Evolutionary conservation across 2,113 vertebrate genomes (phyloP).

Genomic region (Oryzias melastigma): DNA sequence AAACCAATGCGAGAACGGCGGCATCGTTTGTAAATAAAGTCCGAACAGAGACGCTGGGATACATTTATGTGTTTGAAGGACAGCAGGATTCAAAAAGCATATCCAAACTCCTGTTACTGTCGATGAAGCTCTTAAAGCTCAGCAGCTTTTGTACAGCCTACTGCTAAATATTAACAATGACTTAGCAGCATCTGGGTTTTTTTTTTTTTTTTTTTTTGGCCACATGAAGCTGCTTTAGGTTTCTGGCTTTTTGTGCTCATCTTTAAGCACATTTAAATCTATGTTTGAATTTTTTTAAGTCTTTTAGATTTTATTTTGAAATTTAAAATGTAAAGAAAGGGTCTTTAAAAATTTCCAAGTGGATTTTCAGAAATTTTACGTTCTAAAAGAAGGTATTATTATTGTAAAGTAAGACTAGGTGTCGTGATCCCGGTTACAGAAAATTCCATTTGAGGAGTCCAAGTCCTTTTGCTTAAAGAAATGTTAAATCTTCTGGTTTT

Average conservation of each 20-base stretch:
- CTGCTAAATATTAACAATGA: not conserved
- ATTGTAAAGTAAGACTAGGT: not conserved
- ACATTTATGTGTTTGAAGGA: constrained; percentile 2
- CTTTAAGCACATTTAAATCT: constrained; percentile 15
- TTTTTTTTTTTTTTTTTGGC: constrained; percentile 1
- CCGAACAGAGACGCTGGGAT: not conserved
- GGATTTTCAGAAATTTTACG: not conserved
- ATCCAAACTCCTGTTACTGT: constrained; percentile 8
- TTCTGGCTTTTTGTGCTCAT: constrained; percentile 30
- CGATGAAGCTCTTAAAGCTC: constrained; percentile 18
- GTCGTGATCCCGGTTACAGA: too few relatives aligned
- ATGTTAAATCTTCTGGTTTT: constrained; percentile 1
- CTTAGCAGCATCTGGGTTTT: constrained; percentile 24
- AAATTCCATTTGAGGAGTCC: not conserved
- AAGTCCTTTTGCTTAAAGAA: not conserved
- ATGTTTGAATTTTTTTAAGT: not conserved
- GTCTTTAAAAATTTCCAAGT: too few relatives aligned
- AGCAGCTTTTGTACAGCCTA: constrained; percentile 13
- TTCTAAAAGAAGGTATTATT: constrained; percentile 7
- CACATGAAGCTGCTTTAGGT: constrained; percentile 18
- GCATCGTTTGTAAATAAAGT: constrained; percentile 10
- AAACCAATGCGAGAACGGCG: constrained; percentile 33
- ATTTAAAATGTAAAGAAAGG: too few relatives aligned
- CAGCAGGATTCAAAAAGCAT: constrained; percentile 6
- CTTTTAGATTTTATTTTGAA: constrained; percentile 11